phyloP scores from a whole-genome alignment of 2,888 invertebrate genomes.

The Salpingus planirostris region DNA sequence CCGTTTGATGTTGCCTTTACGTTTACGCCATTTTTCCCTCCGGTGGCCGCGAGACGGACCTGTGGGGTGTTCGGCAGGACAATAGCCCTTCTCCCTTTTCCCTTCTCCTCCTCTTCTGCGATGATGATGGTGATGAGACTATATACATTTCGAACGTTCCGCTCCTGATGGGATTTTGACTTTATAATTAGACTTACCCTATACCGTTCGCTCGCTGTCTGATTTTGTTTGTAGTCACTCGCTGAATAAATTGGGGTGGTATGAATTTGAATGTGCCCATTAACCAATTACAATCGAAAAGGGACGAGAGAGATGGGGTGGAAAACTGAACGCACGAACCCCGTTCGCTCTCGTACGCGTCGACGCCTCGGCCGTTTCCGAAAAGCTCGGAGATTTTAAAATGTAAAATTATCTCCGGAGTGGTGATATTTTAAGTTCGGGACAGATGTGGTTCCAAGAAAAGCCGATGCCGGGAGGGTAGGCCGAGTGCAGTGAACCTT shows the following conservation, averaged over 20 bases:
- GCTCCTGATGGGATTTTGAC: constrained; percentile 35
- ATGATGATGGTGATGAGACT: too few species aligned
- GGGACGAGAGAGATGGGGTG: too few species aligned
- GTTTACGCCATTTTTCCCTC: constrained; percentile 18
- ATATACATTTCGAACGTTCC: too few species aligned
- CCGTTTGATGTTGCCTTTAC: constrained; percentile 24
- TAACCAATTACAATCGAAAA: constrained; percentile 41
- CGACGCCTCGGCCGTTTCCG: too few species aligned
- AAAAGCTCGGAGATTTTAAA: too few species aligned
- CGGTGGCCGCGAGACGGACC: too few species aligned
- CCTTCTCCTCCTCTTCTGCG: background rate
- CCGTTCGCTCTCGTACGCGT: too few species aligned
- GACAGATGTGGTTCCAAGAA: constrained; percentile 32
- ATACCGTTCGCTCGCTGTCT: too few species aligned
- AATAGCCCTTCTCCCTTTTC: constrained; percentile 4
- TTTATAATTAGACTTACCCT: constrained; percentile 42
- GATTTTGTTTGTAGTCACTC: constrained; percentile 35
- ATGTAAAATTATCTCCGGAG: too few species aligned
- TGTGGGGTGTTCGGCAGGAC: too few species aligned
- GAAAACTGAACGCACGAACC: too few species aligned
- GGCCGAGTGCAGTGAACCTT: constrained; percentile 22
- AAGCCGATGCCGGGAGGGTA: constrained; percentile 11
- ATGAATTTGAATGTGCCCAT: constrained; percentile 40
- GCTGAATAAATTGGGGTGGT: constrained; percentile 38
- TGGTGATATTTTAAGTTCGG: constrained; percentile 27